These are phyloP conservation scores for Oncorhynchus clarkii DNA, from an alignment of 2,113 vertebrate species.

Conservation along the genomic window DNA sequence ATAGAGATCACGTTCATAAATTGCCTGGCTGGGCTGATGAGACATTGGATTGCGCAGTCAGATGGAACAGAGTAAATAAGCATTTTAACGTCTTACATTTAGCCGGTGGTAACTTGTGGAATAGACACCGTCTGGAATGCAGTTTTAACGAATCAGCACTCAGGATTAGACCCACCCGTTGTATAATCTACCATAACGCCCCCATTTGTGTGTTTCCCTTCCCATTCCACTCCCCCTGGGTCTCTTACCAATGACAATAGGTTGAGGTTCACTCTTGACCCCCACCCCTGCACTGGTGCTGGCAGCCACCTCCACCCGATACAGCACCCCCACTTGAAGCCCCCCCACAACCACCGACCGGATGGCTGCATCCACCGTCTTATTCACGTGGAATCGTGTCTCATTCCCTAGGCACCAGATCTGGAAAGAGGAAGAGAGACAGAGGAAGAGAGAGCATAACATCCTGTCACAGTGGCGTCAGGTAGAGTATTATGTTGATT, in stretches of 20 bases:
- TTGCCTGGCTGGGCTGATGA: no score
- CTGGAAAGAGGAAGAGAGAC: conserved; percentile 56
- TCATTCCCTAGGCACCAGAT: conserved; percentile 99
- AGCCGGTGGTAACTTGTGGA: background rate
- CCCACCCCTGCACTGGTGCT: conserved; percentile 94
- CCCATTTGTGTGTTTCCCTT: background rate
- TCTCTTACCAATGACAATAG: conserved; percentile 86
- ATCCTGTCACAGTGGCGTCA: background rate
- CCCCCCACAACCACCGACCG: conserved; percentile 96
- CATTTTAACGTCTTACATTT: background rate
- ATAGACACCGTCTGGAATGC: no score
- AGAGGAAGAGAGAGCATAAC: background rate
- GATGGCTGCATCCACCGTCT: conserved; percentile 95
- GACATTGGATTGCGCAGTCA: no score
- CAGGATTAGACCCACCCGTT: no score
- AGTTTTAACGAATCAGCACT: no score
- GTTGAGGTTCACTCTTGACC: conserved; percentile 92
- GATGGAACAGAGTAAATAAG: background rate
- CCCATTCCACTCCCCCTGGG: background rate
- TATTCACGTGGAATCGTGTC: conserved; percentile 96
- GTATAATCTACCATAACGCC: background rate
- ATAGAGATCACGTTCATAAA: no score
- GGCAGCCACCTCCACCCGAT: conserved; percentile 93
- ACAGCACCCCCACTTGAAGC: conserved; percentile 90
- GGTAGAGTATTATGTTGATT: background rate